Evolutionary conservation across 1,140 invertebrate species (phyloP).

Genomic region (Latrodectus geometricus): DNA sequence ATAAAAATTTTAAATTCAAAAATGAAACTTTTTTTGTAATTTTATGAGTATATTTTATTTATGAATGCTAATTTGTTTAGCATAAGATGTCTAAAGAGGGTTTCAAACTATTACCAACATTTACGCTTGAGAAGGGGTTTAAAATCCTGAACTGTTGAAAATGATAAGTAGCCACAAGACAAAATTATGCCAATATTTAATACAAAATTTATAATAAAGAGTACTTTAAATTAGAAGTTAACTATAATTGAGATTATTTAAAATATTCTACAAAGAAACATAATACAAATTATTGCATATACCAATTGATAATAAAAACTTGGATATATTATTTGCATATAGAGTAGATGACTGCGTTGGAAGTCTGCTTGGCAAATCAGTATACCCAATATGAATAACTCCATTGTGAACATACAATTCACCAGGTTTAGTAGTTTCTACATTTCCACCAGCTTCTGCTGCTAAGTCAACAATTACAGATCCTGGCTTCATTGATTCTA

Average conservation of each 20-base stretch:
- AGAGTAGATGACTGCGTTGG: constrained; percentile 88
- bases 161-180: too few relatives aligned
- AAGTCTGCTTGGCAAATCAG: constrained; percentile 85
- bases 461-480: constrained; percentile 91
- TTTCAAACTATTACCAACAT: too few relatives aligned
- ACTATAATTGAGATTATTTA: too few relatives aligned
- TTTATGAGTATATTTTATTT: too few relatives aligned
- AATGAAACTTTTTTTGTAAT: too few relatives aligned
- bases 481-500: constrained; percentile 87
- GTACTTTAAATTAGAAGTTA: too few relatives aligned
- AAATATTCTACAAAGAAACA: too few relatives aligned
- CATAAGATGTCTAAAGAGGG: too few relatives aligned
- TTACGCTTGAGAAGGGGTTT: too few relatives aligned
- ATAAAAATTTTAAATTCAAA: too few relatives aligned
- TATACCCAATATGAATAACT: constrained; percentile 87
- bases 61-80: too few relatives aligned
- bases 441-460: constrained; percentile 89
- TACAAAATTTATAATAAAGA: background rate
- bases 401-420: constrained; percentile 81
- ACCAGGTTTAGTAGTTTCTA: constrained; percentile 85
- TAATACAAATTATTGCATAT: constrained; percentile 40
- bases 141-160: too few relatives aligned
- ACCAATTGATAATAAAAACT: constrained; percentile 85
- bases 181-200: background rate
- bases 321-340: constrained; percentile 91